Evolutionary conservation across 2,113 vertebrate species (phyloP).

Genomic region (Tragelaphus scriptus): DNA sequence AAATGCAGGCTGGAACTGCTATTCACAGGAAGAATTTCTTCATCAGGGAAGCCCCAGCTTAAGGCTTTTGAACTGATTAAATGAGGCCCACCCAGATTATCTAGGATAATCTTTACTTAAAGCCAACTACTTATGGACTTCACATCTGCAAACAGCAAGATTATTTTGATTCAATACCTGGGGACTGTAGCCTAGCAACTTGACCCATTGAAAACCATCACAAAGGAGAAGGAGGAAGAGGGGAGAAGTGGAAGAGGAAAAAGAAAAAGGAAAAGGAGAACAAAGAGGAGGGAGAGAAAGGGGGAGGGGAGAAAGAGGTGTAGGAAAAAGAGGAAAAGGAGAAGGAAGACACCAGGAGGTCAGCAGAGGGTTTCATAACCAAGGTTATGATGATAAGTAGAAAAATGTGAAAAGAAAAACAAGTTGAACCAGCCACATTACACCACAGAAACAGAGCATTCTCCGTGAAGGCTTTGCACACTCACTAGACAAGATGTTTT

Average conservation of each 20-base stretch:
- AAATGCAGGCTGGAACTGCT: background rate
- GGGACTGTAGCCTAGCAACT: background rate
- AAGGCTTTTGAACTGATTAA: background rate
- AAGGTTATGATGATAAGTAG: background rate
- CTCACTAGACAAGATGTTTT: background rate
- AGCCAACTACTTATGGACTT: background rate
- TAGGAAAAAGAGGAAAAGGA: background rate
- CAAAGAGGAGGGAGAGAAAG: background rate
- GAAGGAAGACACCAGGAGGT: background rate
- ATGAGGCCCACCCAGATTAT: background rate
- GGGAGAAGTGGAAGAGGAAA: background rate
- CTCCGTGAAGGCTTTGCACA: background rate
- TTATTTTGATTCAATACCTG: constrained; percentile 1
- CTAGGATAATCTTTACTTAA: background rate
- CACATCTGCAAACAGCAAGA: background rate
- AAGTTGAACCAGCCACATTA: background rate
- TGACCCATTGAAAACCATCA: background rate
- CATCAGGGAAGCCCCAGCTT: background rate
- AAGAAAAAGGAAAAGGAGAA: background rate
- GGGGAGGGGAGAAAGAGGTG: no score
- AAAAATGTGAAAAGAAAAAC: background rate
- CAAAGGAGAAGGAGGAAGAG: background rate
- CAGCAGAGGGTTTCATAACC: background rate
- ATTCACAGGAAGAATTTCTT: background rate
- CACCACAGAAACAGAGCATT: background rate